These are phyloP conservation scores for Capromys pilorides DNA, from an alignment of 2,797 vertebrate genomes.

Conservation along the genomic window DNA sequence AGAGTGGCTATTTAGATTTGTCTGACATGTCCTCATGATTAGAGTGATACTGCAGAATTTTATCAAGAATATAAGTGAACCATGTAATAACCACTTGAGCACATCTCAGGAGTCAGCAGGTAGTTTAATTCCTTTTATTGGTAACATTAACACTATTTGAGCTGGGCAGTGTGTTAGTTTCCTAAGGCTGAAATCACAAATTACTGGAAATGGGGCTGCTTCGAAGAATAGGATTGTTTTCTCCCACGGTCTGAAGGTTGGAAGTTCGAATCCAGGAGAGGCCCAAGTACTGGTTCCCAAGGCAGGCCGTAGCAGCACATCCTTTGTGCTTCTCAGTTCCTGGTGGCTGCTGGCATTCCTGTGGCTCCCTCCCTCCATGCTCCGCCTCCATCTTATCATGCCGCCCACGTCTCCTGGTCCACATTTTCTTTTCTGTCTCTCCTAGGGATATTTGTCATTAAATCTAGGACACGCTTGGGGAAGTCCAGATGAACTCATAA, in stretches of 20 bases:
- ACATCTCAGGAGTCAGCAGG: not conserved
- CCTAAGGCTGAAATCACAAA: not conserved
- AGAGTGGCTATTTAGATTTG: conserved; percentile 1
- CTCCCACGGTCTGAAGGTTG: not conserved
- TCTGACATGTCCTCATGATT: not conserved
- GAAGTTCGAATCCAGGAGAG: not conserved
- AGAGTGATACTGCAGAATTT: not conserved
- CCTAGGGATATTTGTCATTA: not conserved
- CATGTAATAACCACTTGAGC: not conserved
- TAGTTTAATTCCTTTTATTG: not conserved
- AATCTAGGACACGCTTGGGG: not conserved
- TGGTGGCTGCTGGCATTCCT: not conserved
- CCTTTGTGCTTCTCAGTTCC: not conserved
- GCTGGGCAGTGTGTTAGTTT: not conserved
- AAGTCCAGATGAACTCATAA: not conserved
- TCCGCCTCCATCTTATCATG: not conserved
- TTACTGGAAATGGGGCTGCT: not conserved
- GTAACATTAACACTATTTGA: not conserved
- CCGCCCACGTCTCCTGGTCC: not conserved
- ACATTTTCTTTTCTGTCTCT: not conserved
- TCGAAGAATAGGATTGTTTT: not conserved
- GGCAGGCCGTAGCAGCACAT: not conserved
- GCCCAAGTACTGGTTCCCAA: fast-evolving
- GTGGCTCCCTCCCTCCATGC: not conserved
- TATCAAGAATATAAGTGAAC: not conserved